Base-by-base conservation (phyloP, 1,140 invertebrate genomes). In the Nylanderia fulva region DNA sequence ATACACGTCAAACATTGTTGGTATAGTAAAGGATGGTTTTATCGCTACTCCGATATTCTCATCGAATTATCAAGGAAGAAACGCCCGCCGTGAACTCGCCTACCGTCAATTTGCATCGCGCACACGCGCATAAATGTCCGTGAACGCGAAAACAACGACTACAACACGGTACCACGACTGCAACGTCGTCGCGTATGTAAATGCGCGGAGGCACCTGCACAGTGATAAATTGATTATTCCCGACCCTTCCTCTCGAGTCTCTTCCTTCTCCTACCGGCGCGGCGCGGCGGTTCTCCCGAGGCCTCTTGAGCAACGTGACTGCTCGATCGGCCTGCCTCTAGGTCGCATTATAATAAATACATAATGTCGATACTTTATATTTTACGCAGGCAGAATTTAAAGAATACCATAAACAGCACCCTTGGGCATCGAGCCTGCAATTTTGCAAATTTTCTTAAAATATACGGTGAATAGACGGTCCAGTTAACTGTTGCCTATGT, bases 201-300 rank as follows among this genome's bases (percentile, higher is more conserved):
- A 94, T 94, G 91, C 87, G 89, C 87, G 86, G 84, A 91, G 86
- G 91, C 92, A 93, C 91, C 91, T 92, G 92, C 90, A 48, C 45
- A 92, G 93, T 92, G 92, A 94, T 94, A 93, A 93, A 94, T 94
- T 93, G 91, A 92, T 92, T 92, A 92, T 85, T 86, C 45, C 58
- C 68, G 36, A 56, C 72, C 56, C 66, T 61, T 54, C 48, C 45
- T 56, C 74, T 68, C 60, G 29, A n/a, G 68, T 86, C 77, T 63
- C 79, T 61, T 58, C 82, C 85, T 83, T 52, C 58, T 66, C 54
- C 72, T 52, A 60, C 58, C 54, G 56, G 48, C 33, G 48, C 54
- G 56, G 48, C 33, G 48, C 54, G 56, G 45, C 42, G 58, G 29
- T 54, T 75, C 61, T 74, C 69, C 61, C 61, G 85, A 77, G 39